Base-by-base conservation (phyloP, 2,888 invertebrate species). In the Drosophila kambysellisi region DNA sequence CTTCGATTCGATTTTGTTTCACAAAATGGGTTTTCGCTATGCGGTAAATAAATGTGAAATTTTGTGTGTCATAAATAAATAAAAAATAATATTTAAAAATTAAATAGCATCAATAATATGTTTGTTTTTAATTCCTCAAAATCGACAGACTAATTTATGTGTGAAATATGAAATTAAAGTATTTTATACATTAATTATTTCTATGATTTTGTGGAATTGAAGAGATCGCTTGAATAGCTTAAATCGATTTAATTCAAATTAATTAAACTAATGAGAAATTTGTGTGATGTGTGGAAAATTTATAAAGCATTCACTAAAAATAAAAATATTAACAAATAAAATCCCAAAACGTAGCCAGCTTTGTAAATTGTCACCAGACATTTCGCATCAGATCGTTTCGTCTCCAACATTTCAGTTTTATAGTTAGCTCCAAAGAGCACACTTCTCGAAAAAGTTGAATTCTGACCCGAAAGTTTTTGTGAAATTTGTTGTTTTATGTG, bases 371-470 rank as follows among this genome's bases (percentile, higher is more conserved):
- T 17, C 2, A 5, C 12, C 17, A 25, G 51, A 15, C 41, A 33
- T 12, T 39, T 68, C 2, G 17, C 20, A 35, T 32, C n/a, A 32
- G 35, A 5, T 53, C 25, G 8, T 48, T 48, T 43, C 6, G 33
- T 30, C 4, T 17, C 25, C 25, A 29, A 12, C 15, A 60, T 25
- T 30, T 60, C 46, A 77, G 70, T 77, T 79, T 79, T 75, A 66
- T 30, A 54, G 59, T 63, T 20, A 29, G 63, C 41, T 70, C 33
- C 51, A n/a, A 29, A 43, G 70, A 57, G 62, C 52, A 77, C 50
- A 75, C 54, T 37, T 66, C 66, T 54, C 25, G 57, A 48, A 61
- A 51, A 58, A 58, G 39, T 72, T 76, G 50, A 39, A 53, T 50
- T 58, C 58, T 48, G 11, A n/a, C 29, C 17, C 17, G 11, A 52